These are phyloP conservation scores for Conops quadrifasciatus DNA, from an alignment of 2,888 invertebrate species.

Conservation along the genomic window DNA sequence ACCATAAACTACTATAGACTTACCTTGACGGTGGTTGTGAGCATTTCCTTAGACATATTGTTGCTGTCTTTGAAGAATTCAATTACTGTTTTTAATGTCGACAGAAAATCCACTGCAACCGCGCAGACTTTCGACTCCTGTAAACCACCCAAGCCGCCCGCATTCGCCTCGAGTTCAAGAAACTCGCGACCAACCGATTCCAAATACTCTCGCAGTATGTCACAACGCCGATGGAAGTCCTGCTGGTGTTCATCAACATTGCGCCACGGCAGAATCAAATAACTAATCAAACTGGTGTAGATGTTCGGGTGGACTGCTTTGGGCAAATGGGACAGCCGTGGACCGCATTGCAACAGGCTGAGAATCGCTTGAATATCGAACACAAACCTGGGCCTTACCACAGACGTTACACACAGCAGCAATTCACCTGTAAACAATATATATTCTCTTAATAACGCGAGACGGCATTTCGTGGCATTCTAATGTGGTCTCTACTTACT, in stretches of 20 bases:
- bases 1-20: constrained; percentile 16
- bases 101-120: constrained; percentile 56
- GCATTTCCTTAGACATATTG: constrained; percentile 62
- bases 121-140: constrained; percentile 59
- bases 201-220: constrained; percentile 60
- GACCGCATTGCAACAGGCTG: constrained; percentile 60
- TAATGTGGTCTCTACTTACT: constrained; percentile 45
- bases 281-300: constrained; percentile 62
- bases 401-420: constrained; percentile 62
- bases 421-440: constrained; percentile 54
- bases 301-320: constrained; percentile 59
- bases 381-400: constrained; percentile 63
- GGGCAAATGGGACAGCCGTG: constrained; percentile 58
- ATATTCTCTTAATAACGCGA: too few species aligned
- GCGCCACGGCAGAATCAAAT: constrained; percentile 63
- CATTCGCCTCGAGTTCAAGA: constrained; percentile 55
- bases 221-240: constrained; percentile 58
- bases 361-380: constrained; percentile 61
- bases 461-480: neutral
- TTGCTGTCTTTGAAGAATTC: constrained; percentile 62
- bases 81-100: constrained; percentile 58
- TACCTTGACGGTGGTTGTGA: constrained; percentile 62
- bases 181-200: constrained; percentile 59
- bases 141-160: constrained; percentile 38
- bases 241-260: constrained; percentile 59